These are phyloP conservation scores for Nomada fabriciana DNA, from an alignment of 2,888 invertebrate species.

Conservation along the genomic window DNA sequence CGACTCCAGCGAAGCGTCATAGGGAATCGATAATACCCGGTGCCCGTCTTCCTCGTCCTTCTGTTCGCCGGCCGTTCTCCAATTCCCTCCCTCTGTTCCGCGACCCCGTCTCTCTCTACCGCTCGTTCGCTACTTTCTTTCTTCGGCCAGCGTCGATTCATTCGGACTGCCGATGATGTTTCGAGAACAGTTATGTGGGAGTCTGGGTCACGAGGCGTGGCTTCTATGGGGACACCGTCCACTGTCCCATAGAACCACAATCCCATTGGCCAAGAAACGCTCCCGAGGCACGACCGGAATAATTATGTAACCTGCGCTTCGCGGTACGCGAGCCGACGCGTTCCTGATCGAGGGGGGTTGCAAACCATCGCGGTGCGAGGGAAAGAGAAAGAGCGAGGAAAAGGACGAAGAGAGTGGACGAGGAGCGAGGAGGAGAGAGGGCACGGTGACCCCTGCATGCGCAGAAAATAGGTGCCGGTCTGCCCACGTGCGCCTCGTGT, in stretches of 20 bases:
- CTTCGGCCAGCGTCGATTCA: constrained; percentile 71
- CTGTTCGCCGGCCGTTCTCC: constrained; percentile 29
- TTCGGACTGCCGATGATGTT: constrained; percentile 79
- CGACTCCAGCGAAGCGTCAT: constrained; percentile 46
- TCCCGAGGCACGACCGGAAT: constrained; percentile 81
- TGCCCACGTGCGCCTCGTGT: constrained; percentile 59
- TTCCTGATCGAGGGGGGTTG: constrained; percentile 68
- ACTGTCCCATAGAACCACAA: constrained; percentile 83
- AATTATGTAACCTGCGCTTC: constrained; percentile 80
- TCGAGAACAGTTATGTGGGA: constrained; percentile 84
- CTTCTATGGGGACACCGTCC: constrained; percentile 80
- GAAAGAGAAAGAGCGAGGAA: constrained; percentile 1
- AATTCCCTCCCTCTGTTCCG: constrained; percentile 5
- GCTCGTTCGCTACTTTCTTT: constrained; percentile 67
- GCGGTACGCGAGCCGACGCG: constrained; percentile 60
- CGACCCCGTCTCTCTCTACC: not conserved
- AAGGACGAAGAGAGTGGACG: not conserved
- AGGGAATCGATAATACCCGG: constrained; percentile 51
- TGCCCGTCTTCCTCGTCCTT: constrained; percentile 37
- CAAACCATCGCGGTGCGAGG: constrained; percentile 28
- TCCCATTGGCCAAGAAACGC: constrained; percentile 84
- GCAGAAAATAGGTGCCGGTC: constrained; percentile 59
- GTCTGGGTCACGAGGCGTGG: constrained; percentile 85
- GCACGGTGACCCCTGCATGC: constrained; percentile 55
- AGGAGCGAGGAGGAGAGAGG: constrained; percentile 20